Percentiles rank a stretch among this genome's conserved stretches.
Conservation (phyloP, 2,113 vertebrate genomes). For the Dipodomys ordii region DNA sequence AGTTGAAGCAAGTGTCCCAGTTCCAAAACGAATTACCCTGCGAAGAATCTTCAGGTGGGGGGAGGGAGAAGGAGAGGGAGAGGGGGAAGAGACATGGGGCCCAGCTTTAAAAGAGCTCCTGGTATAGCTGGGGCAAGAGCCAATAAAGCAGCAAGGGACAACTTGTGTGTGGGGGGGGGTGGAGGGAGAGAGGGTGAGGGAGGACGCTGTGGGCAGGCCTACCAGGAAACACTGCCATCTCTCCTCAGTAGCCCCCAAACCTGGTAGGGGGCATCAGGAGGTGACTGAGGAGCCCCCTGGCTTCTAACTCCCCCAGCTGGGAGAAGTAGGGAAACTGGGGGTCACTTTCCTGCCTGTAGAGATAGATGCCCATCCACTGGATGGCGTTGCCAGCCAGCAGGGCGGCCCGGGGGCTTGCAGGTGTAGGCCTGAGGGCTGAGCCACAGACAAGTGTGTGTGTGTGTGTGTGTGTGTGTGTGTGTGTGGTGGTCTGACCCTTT, state of each 20-base stretch:
- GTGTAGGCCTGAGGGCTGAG: not conserved
- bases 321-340: no score
- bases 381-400: no score
- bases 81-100: not conserved
- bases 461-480: no score
- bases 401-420: not conserved
- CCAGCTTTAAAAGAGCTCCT: not conserved
- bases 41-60: not conserved
- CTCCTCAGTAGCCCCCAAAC: fast-evolving
- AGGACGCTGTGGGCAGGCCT: fast-evolving
- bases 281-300: no score
- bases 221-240: not conserved
- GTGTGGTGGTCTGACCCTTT: no score
- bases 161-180: no score
- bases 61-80: not conserved
- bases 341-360: no score
- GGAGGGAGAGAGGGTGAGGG: not conserved
- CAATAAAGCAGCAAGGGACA: not conserved
- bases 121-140: fast-evolving
- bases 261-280: not conserved
- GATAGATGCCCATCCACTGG: no score
- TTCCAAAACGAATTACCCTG: slow-evolving; percentile 46
- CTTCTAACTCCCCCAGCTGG: no score
- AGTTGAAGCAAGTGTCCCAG: slow-evolving; percentile 23
- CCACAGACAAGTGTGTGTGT: no score